Percentiles rank a stretch among this genome's conserved stretches.
These are phyloP conservation scores for Drosophila paracracens DNA, from an alignment of 2,888 invertebrate genomes.

Conservation along the genomic window DNA sequence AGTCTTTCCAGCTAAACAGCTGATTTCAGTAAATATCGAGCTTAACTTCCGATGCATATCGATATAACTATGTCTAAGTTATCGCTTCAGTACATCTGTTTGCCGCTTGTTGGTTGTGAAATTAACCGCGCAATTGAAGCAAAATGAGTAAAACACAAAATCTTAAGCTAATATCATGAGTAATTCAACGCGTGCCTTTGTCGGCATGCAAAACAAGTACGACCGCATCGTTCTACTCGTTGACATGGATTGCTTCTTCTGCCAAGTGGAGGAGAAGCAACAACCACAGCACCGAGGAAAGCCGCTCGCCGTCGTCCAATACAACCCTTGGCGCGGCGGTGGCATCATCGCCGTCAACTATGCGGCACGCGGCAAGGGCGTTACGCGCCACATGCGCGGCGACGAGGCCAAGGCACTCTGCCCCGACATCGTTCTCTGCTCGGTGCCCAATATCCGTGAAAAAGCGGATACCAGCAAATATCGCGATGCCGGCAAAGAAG, in stretches of 20 bases:
- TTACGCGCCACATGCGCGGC: constrained; percentile 95
- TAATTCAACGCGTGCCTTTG: constrained; percentile 65
- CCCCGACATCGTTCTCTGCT: constrained; percentile 93
- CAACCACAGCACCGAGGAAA: constrained; percentile 92
- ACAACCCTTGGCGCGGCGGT: constrained; percentile 96
- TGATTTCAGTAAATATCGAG: constrained; percentile 12
- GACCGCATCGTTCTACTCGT: constrained; percentile 93
- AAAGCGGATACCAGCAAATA: constrained; percentile 98
- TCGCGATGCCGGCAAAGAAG: constrained; percentile 93
- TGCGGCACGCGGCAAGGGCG: constrained; percentile 95
- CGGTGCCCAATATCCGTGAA: constrained; percentile 94
- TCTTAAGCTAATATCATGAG: constrained; percentile 29
- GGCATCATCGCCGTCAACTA: constrained; percentile 99
- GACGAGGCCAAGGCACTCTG: constrained; percentile 95
- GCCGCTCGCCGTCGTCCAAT: constrained; percentile 98
- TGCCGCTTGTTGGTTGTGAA: constrained; percentile 27
- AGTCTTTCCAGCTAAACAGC: constrained; percentile 22
- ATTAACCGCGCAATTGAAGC: constrained; percentile 34
- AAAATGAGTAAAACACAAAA: constrained; percentile 18
- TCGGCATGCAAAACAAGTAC: constrained; percentile 82
- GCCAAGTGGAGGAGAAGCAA: constrained; percentile 98
- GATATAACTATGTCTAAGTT: neutral
- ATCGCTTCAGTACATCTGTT: constrained; percentile 18
- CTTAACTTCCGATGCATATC: neutral
- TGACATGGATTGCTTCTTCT: constrained; percentile 99